phyloP scores from a whole-genome alignment of 2,113 vertebrate genomes.

The Phyllostomus hastatus region DNA sequence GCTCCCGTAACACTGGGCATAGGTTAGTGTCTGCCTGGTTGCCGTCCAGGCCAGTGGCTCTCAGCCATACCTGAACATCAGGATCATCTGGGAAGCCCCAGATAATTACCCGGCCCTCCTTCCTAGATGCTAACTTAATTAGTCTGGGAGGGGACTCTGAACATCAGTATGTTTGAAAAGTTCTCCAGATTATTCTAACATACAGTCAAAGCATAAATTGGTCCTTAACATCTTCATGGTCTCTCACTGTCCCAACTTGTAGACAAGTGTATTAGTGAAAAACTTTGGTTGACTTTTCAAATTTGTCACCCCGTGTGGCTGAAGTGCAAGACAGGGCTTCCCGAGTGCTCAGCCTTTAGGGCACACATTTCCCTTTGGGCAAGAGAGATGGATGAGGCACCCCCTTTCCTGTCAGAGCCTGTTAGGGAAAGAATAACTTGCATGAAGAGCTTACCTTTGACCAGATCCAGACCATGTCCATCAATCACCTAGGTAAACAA shows the following conservation, averaged over 20 bases:
- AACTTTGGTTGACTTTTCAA: slow-evolving; percentile 44
- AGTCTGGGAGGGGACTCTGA: not conserved
- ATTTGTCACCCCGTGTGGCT: not conserved
- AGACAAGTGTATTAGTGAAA: not conserved
- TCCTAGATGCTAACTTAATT: not conserved
- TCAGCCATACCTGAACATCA: not conserved
- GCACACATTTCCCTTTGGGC: slow-evolving; percentile 57
- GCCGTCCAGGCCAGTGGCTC: not conserved
- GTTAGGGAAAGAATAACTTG: slow-evolving; percentile 41
- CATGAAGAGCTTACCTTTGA: slow-evolving; percentile 60
- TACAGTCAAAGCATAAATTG: not conserved
- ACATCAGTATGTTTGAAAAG: not conserved
- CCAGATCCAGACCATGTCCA: slow-evolving; percentile 59
- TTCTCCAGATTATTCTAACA: not conserved
- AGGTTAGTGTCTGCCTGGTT: not conserved
- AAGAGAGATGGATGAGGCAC: not conserved
- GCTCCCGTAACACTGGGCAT: not conserved
- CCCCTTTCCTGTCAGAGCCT: slow-evolving; percentile 48
- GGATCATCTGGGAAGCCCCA: not conserved
- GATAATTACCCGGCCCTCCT: not conserved
- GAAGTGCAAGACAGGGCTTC: not conserved
- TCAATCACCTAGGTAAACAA: slow-evolving; percentile 73
- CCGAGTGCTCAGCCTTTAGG: slow-evolving; percentile 37
- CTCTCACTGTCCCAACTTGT: not conserved
- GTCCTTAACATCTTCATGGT: not conserved